Percentiles rank a stretch among this genome's conserved stretches.
Evolutionary conservation across 2,113 vertebrate species (phyloP).

Genomic region (Puntigrus tetrazona): DNA sequence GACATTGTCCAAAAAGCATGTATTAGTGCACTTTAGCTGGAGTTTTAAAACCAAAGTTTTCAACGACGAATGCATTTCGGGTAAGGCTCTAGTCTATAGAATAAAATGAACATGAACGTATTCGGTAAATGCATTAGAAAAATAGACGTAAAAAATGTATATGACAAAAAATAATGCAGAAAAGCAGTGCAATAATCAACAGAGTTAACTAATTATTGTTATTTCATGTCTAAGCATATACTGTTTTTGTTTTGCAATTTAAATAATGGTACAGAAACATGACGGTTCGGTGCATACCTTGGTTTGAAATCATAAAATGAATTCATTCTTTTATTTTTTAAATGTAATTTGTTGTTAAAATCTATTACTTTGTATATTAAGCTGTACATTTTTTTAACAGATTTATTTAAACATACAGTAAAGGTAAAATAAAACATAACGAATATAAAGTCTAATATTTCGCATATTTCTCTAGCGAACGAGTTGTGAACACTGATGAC

Average conservation of each 20-base stretch:
- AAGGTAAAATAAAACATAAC: too few species aligned
- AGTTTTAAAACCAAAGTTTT: constrained; percentile 3
- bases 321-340: too few species aligned
- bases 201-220: background rate
- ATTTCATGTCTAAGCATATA: background rate
- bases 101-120: background rate
- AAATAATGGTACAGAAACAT: background rate
- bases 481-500: too few species aligned
- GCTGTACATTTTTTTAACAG: too few species aligned
- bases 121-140: background rate
- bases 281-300: too few species aligned
- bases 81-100: background rate
- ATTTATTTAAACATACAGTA: too few species aligned
- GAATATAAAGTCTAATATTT: too few species aligned
- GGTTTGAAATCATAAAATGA: too few species aligned
- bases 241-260: background rate
- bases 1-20: constrained; percentile 17
- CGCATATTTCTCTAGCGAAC: too few species aligned
- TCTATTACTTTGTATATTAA: too few species aligned
- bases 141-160: background rate
- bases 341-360: too few species aligned
- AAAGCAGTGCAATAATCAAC: background rate
- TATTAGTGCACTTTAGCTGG: constrained; percentile 6
- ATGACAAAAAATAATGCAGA: background rate
- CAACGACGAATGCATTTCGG: background rate